phyloP scores from a whole-genome alignment of 2,888 invertebrate species.

The Papilio gigon region DNA sequence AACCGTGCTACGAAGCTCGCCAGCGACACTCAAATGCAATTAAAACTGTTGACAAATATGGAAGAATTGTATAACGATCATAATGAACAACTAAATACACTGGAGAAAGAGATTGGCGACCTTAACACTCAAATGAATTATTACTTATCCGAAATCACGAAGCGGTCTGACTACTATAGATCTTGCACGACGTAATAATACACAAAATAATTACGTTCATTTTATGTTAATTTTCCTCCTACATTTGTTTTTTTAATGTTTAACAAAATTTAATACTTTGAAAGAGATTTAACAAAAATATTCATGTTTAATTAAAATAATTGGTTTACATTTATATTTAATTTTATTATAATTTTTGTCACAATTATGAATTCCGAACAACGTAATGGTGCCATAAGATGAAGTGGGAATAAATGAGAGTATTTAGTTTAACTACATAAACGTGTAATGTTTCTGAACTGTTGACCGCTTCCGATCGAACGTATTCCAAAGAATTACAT shows the following conservation, averaged over 20 bases:
- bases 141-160: slow-evolving; percentile 84
- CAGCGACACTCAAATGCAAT: slow-evolving; percentile 88
- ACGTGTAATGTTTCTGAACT: not conserved
- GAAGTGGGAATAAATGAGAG: not conserved
- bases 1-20: slow-evolving; percentile 92
- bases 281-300: not conserved
- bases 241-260: slow-evolving; percentile 9
- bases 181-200: slow-evolving; percentile 77
- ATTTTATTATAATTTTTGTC: not conserved
- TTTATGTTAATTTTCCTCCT: slow-evolving; percentile 34
- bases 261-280: slow-evolving; percentile 15
- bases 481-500: slow-evolving; percentile 41
- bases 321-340: not conserved
- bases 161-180: slow-evolving; percentile 84
- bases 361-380: not conserved
- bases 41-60: slow-evolving; percentile 87
- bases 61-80: slow-evolving; percentile 86
- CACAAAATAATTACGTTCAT: not conserved
- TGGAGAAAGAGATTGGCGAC: slow-evolving; percentile 84
- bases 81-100: slow-evolving; percentile 82
- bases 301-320: not conserved
- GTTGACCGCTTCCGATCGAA: slow-evolving; percentile 26
- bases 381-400: not conserved
- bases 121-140: slow-evolving; percentile 85
- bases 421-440: not conserved